Evolutionary conservation across 2,113 vertebrate species (phyloP).

Genomic region (Galeopterus variegatus): DNA sequence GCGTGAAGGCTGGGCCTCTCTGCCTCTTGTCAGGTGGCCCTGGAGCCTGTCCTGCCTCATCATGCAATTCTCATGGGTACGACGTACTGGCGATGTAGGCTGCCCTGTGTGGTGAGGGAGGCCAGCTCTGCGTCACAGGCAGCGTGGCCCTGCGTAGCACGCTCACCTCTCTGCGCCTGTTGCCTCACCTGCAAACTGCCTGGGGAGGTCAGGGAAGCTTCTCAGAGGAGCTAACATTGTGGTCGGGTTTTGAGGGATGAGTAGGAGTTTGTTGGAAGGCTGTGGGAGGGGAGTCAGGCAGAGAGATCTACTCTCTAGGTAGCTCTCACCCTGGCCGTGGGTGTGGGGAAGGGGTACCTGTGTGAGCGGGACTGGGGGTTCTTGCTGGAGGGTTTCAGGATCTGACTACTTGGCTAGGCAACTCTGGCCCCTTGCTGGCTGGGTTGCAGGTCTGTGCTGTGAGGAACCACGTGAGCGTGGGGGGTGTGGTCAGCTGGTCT

Average conservation of each 20-base stretch:
- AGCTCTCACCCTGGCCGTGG: neutral
- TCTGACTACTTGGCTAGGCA: rapidly evolving
- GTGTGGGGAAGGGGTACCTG: neutral
- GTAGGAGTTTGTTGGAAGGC: neutral
- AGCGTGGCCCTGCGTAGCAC: neutral
- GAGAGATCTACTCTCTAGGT: neutral
- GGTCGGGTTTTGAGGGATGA: neutral
- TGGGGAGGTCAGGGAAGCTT: neutral
- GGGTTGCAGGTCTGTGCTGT: neutral
- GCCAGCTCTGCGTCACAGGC: neutral
- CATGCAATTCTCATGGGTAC: rapidly evolving
- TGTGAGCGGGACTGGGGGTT: too few species aligned
- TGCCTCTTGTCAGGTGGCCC: neutral
- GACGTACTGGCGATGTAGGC: too few species aligned
- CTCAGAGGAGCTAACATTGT: neutral
- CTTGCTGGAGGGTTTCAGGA: neutral
- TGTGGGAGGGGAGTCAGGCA: neutral
- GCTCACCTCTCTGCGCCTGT: neutral
- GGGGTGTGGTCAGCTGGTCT: neutral
- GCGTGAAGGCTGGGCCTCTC: neutral
- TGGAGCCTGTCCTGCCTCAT: rapidly evolving
- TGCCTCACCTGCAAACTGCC: neutral
- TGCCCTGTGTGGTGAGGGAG: too few species aligned
- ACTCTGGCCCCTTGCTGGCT: neutral
- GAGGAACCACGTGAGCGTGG: rapidly evolving